phyloP scores from a whole-genome alignment of 2,113 vertebrate species.

The Crypturellus undulatus region DNA sequence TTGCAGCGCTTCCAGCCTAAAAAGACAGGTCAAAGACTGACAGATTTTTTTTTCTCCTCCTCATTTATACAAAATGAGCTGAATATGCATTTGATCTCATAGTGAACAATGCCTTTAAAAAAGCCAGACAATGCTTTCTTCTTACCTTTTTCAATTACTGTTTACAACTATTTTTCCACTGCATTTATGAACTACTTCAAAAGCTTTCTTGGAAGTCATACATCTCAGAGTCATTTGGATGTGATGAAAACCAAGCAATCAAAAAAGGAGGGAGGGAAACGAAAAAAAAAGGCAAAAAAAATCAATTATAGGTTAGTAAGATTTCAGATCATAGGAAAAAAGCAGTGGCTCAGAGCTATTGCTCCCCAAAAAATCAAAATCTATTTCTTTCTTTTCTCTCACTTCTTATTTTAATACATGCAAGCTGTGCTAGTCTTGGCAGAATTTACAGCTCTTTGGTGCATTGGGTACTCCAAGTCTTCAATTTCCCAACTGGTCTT shows the following conservation, averaged over 20 bases:
- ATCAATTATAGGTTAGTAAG: slow-evolving; percentile 32
- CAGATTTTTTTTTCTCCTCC: not conserved
- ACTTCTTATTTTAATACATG: slow-evolving; percentile 12
- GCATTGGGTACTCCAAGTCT: not conserved
- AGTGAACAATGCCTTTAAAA: not conserved
- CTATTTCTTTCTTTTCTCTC: slow-evolving; percentile 26
- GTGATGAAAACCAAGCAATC: not conserved
- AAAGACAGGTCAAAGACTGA: not conserved
- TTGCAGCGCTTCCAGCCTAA: rapidly evolving
- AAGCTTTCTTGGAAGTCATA: slow-evolving; percentile 16
- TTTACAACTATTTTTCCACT: slow-evolving; percentile 29
- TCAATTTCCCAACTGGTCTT: not conserved
- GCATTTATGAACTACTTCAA: slow-evolving; percentile 20
- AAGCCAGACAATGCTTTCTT: slow-evolving; percentile 8
- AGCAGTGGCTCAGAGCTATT: slow-evolving; percentile 21
- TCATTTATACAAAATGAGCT: not conserved
- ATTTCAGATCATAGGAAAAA: slow-evolving; percentile 33
- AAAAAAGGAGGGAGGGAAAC: not conserved
- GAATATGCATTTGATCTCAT: not conserved
- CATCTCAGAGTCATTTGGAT: slow-evolving; percentile 11
- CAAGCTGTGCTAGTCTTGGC: not conserved
- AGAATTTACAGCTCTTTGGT: slow-evolving; percentile 17
- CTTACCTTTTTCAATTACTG: slow-evolving; percentile 45
- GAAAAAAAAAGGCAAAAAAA: not conserved
- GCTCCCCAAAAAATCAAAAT: not conserved